Percentiles rank a stretch among this genome's conserved stretches.
Conservation (phyloP, 2,797 vertebrate species). For the Cirrhinus molitorella region DNA sequence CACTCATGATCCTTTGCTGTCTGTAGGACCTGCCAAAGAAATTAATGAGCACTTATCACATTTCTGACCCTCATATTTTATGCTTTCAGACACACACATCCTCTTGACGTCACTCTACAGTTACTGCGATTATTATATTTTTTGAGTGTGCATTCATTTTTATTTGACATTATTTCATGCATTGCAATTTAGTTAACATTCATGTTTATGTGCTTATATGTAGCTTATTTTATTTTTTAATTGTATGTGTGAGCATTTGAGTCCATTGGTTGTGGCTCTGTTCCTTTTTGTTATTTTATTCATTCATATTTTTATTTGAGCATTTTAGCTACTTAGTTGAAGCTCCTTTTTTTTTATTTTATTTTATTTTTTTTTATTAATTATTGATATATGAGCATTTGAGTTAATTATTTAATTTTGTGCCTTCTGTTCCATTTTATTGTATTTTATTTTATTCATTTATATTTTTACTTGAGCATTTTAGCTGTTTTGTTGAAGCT, state of each 20-base stretch:
- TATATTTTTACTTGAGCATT: too few relatives aligned
- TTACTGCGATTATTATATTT: too few relatives aligned
- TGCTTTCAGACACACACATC: background rate
- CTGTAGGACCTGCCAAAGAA: background rate
- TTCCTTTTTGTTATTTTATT: background rate
- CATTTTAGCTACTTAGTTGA: too few relatives aligned
- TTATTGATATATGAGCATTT: too few relatives aligned
- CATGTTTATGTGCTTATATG: background rate
- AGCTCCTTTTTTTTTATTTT: background rate
- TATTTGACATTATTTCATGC: too few relatives aligned
- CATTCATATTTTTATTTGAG: too few relatives aligned
- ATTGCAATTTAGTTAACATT: background rate
- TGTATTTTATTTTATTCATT: too few relatives aligned
- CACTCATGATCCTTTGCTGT: background rate
- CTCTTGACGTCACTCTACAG: background rate
- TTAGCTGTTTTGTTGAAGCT: too few relatives aligned
- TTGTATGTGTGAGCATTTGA: background rate
- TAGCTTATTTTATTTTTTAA: background rate
- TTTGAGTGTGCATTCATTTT: background rate
- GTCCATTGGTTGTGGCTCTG: background rate
- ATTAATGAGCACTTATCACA: background rate
- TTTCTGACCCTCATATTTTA: constrained; percentile 1
- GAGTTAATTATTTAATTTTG: too few relatives aligned
- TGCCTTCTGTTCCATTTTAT: too few relatives aligned
- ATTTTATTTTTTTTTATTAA: background rate